Conservation (phyloP, 2,113 vertebrate genomes). For the Ptilorrhoa leucosticta region DNA sequence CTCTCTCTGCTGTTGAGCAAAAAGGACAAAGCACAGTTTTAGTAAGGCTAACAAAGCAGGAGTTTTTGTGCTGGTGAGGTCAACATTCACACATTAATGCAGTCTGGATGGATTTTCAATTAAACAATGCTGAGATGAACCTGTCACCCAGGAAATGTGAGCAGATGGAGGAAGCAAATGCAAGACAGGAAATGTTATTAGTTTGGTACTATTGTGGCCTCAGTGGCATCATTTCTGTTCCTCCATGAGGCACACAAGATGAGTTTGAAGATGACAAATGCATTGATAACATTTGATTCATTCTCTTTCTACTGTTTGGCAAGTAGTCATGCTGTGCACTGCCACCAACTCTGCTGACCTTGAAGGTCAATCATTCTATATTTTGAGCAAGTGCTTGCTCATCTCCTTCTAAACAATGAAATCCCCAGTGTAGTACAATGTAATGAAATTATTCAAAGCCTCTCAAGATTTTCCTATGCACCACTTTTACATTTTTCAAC, state of each 20-base stretch:
- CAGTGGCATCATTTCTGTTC: background rate
- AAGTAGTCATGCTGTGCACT: background rate
- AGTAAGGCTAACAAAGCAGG: background rate
- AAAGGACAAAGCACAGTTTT: background rate
- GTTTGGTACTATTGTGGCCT: background rate
- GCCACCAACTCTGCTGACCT: background rate
- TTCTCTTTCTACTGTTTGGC: background rate
- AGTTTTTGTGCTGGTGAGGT: background rate
- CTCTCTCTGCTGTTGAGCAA: background rate
- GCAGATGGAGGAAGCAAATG: background rate
- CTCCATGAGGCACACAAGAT: background rate
- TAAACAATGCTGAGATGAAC: background rate
- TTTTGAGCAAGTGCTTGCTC: background rate
- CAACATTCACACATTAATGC: background rate
- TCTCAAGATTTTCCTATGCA: background rate
- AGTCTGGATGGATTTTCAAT: background rate
- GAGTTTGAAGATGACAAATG: background rate
- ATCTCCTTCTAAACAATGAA: background rate
- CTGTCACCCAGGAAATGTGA: background rate
- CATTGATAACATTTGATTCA: background rate
- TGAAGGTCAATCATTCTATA: background rate
- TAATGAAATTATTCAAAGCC: background rate
- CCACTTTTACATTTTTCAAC: background rate
- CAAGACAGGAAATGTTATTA: background rate
- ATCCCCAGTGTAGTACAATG: background rate